Conservation (phyloP, 2,797 vertebrate species). For the Peromyscus melanophrys region DNA sequence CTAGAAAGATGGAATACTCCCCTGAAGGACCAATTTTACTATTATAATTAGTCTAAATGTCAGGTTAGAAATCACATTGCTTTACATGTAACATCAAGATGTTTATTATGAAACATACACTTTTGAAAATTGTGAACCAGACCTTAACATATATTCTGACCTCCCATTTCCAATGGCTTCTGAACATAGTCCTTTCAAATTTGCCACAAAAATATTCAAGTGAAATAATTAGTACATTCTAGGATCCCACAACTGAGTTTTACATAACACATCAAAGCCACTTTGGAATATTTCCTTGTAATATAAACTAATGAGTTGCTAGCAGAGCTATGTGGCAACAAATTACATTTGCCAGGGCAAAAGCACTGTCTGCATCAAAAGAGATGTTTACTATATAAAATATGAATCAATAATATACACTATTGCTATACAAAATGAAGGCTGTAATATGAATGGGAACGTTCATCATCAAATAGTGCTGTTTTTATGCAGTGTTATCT, state of each 20-base stretch:
- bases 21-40: too few species aligned
- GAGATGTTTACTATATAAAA: constrained; percentile 9
- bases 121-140: background rate
- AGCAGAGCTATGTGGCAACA: background rate
- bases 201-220: background rate
- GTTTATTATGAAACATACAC: background rate
- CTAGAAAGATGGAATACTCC: background rate
- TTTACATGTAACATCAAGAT: background rate
- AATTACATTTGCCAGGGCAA: background rate
- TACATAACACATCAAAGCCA: background rate
- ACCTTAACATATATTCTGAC: background rate
- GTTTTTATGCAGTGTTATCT: background rate
- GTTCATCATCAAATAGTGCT: background rate
- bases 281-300: background rate
- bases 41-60: background rate
- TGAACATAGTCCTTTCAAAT: background rate
- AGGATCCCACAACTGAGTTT: background rate
- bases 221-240: background rate
- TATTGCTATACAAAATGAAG: constrained; percentile 1
- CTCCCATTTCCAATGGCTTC: background rate
- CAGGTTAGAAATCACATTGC: background rate
- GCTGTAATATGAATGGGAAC: background rate
- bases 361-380: background rate
- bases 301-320: background rate
- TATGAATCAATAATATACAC: background rate